Evolutionary conservation across 2,888 invertebrate species (phyloP), one percentile per base, ranked within the genome.

Genomic region (Aspidiotus rigidus): DNA sequence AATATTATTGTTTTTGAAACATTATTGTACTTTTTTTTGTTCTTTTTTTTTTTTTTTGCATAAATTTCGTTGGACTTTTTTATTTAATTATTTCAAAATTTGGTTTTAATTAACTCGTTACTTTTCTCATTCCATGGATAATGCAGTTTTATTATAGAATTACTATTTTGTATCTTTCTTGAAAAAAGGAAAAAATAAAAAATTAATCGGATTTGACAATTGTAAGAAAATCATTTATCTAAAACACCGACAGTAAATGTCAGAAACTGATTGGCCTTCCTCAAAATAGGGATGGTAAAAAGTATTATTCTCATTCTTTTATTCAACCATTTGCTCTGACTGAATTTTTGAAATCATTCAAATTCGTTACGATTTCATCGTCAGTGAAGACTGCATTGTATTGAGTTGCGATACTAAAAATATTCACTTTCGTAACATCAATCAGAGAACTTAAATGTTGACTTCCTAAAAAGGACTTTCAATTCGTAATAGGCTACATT

Each of bases 391-490:
- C 90, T 2, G 96, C 94, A 44, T 71, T 85, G 77, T 95, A 97
- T 77, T 97, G 96, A 0, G 95, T 97, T 72, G 95, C 86, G 71
- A 96, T 93, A 79, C 93, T 95, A 77, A 96, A 96, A 60, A 97
- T 81, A 79, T 95, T 92, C 54, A 94, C 90, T 74, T 96, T 84
- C 40, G 92, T 93, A 13, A 91, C 79, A 78, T 97, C 96, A 69
- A 96, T 89, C 2, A 89, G 87, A 80, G 91, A 92, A 62, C 88
- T 86, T 69, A 95, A 80, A 79, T 94, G 86, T 74, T 87, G 85
- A 77, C 89, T 91, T 53, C 88, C 89, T 86, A 79, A 67, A 28
- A 28, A 28, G 1, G 28, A 28, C 28, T 28, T 28, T 28, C 28
- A 28, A 28, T 28, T 28, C 28, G 28, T 28, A 28, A 28, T 3